Evolutionary conservation across 2,888 invertebrate genomes (phyloP).

Genomic region (Sesia bembeciformis): DNA sequence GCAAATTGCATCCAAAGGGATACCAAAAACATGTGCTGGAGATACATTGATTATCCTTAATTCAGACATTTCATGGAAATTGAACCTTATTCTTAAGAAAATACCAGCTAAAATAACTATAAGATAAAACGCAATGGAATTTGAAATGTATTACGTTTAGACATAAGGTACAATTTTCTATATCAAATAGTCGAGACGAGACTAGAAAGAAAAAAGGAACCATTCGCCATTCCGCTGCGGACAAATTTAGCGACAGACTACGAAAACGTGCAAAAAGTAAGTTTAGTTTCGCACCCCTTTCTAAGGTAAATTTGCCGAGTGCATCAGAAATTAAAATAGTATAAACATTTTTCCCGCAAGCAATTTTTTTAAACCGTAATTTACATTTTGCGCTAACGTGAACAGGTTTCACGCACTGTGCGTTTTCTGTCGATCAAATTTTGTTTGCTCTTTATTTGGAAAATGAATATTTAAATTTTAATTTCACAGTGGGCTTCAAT

Average conservation of each 20-base stretch:
- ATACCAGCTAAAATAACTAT: neutral
- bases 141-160: neutral
- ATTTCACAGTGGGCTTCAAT: no score
- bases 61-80: neutral
- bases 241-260: slow-evolving; percentile 54
- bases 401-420: neutral
- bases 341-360: neutral
- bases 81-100: neutral
- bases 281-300: slow-evolving; percentile 30
- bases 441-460: neutral
- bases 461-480: no score
- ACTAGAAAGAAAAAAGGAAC: slow-evolving; percentile 6
- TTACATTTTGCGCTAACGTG: neutral
- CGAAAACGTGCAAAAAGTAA: slow-evolving; percentile 29
- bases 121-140: neutral
- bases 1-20: slow-evolving; percentile 34
- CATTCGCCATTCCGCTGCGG: slow-evolving; percentile 24
- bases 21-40: slow-evolving; percentile 23
- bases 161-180: neutral
- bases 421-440: neutral
- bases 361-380: neutral
- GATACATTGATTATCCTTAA: slow-evolving; percentile 16
- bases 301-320: slow-evolving; percentile 21
- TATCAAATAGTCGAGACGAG: neutral
- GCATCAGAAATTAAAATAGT: slow-evolving; percentile 30